These are phyloP conservation scores for Sylvilagus floridanus DNA, from an alignment of 2,797 vertebrate genomes.

Conservation along the genomic window DNA sequence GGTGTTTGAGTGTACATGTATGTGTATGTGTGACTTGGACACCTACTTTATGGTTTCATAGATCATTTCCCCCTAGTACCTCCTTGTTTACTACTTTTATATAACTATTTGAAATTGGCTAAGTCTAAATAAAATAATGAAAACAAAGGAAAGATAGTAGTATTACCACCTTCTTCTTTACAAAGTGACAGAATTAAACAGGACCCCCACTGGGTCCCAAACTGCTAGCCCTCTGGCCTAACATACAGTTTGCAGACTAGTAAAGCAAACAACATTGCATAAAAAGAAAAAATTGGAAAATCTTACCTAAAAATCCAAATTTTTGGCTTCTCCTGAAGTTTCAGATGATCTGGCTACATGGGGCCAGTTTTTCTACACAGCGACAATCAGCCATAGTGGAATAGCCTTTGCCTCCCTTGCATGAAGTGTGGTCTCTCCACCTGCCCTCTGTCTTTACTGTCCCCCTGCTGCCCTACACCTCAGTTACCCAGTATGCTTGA, in stretches of 20 bases:
- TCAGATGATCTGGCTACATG: background rate
- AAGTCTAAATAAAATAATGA: slow-evolving; percentile 38
- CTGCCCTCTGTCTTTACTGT: background rate
- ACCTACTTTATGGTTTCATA: background rate
- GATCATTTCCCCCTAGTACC: background rate
- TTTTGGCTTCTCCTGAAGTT: background rate
- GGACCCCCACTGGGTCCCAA: background rate
- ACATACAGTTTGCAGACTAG: background rate
- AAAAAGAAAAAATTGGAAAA: background rate
- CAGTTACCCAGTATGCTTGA: background rate
- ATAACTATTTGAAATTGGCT: background rate
- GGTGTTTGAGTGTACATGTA: background rate
- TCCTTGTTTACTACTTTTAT: slow-evolving; percentile 21
- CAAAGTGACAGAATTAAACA: slow-evolving; percentile 6
- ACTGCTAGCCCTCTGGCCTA: background rate
- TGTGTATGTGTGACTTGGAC: background rate
- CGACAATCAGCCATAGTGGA: background rate
- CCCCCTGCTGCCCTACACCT: background rate
- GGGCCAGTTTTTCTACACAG: background rate
- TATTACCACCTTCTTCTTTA: background rate
- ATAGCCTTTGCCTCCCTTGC: background rate
- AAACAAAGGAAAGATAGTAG: background rate
- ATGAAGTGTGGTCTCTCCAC: background rate
- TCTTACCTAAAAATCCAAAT: background rate
- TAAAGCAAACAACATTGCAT: background rate